These are phyloP conservation scores for Proterorhinus semilunaris DNA, from an alignment of 2,113 vertebrate species.

Conservation along the genomic window DNA sequence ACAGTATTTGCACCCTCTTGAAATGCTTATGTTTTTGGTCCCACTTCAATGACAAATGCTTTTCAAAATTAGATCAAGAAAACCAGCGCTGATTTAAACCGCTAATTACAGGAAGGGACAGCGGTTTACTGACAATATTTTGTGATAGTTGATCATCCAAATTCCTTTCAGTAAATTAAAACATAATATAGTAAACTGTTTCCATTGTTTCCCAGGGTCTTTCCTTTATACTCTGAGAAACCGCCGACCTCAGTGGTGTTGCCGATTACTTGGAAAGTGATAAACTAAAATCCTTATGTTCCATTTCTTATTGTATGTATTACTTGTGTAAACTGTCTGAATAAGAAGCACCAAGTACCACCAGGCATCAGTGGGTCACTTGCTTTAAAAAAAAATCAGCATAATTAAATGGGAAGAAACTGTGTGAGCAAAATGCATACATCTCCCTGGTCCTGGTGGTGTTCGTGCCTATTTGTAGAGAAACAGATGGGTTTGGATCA, in stretches of 20 bases:
- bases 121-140: background rate
- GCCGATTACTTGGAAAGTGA: too few species aligned
- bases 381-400: background rate
- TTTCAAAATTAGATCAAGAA: background rate
- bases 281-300: too few species aligned
- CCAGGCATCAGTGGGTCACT: too few species aligned
- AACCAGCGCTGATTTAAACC: background rate
- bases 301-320: too few species aligned
- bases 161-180: too few species aligned
- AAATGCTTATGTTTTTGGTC: background rate
- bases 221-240: too few species aligned
- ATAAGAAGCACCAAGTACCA: too few species aligned
- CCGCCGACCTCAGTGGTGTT: too few species aligned
- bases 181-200: too few species aligned
- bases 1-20: background rate
- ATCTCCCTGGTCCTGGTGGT: background rate
- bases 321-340: too few species aligned
- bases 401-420: conserved; percentile 22
- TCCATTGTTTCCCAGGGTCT: too few species aligned
- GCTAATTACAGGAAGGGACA: background rate
- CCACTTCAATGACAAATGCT: background rate
- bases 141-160: too few species aligned
- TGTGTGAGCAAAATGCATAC: background rate
- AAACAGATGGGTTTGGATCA: conserved; percentile 14
- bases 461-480: background rate